Percentiles rank a stretch among this genome's conserved stretches.
These are phyloP conservation scores for Lagenorhynchus albirostris DNA, from an alignment of 2,113 vertebrate genomes.

Conservation along the genomic window DNA sequence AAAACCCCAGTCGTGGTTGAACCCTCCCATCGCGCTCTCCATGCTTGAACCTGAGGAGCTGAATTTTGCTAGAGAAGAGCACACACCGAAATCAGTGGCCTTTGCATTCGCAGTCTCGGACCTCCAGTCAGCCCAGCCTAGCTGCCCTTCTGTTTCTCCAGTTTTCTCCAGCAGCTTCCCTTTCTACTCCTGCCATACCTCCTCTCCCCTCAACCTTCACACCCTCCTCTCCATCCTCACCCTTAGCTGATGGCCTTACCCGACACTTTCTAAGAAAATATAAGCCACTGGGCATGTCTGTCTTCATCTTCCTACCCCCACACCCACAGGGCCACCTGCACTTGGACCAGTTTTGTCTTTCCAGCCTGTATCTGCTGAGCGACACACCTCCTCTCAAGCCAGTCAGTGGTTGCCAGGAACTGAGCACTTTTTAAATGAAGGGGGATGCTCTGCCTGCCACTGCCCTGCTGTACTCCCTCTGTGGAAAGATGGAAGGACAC, in stretches of 20 bases:
- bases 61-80: background rate
- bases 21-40: background rate
- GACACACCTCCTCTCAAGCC: background rate
- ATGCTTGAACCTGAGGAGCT: background rate
- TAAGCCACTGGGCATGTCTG: background rate
- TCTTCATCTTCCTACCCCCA: background rate
- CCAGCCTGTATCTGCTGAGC: background rate
- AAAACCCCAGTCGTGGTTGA: background rate
- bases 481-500: background rate
- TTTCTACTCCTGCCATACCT: background rate
- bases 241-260: background rate
- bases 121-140: background rate
- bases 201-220: background rate
- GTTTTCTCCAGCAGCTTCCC: background rate
- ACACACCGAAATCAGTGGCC: background rate
- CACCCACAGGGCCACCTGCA: background rate
- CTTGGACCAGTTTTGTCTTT: background rate
- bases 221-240: background rate
- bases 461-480: background rate
- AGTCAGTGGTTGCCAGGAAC: background rate
- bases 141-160: background rate
- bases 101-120: background rate
- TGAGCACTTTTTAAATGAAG: background rate
- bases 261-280: background rate
- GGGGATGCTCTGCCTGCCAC: background rate